Evolutionary conservation across 2,113 vertebrate species (phyloP), one percentile per base, ranked within the genome.

Genomic region (Lethenteron reissneri): DNA sequence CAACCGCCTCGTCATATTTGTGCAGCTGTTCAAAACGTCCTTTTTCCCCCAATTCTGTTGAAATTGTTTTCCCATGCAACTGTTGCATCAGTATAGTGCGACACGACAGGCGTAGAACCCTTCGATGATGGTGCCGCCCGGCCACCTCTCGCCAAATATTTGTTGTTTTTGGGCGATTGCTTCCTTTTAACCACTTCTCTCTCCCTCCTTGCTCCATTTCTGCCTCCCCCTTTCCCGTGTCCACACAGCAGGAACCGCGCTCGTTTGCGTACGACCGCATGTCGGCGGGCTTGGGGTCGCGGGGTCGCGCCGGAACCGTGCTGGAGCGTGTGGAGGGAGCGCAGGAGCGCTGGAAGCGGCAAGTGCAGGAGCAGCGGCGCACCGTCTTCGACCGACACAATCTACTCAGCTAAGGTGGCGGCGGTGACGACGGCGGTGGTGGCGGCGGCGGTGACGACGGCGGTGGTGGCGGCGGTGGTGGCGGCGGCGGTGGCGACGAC

Each of bases 361-460:
- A 97, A 78, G 91, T 95, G 75, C 89, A 92, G 81, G 91, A 95
- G 75, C 92, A 95, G 78, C 83, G 91, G 75, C 94, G 89, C 82
- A 95, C 92, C 0, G 91, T 97, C 57, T 97, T 95, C 0, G 90
- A 95, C 74, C 87, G 90, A 41, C 92, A 95, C 80, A 95, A 97
- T 81, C 85, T 97, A 84, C 87, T 97, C 56, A 97, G 92, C 80
- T 97, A 90, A 83, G 77, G 11, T 41, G 64, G n/a, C 21, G 64
- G 64, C 64, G 41, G 41, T 41, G 41, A 1, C 6, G 41, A 2
- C 6, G 41, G 41, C 1, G 41, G 4, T 1, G 41, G 1, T 5
- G 41, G 41, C 3, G 41, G 5, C 2, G 6, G 5, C 3, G 41
- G 41, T 7, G 25, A 3, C 7, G 41, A 6, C 3, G 41, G 3